Conservation (phyloP, 2,888 invertebrate species). For the Xestia ashworthii region DNA sequence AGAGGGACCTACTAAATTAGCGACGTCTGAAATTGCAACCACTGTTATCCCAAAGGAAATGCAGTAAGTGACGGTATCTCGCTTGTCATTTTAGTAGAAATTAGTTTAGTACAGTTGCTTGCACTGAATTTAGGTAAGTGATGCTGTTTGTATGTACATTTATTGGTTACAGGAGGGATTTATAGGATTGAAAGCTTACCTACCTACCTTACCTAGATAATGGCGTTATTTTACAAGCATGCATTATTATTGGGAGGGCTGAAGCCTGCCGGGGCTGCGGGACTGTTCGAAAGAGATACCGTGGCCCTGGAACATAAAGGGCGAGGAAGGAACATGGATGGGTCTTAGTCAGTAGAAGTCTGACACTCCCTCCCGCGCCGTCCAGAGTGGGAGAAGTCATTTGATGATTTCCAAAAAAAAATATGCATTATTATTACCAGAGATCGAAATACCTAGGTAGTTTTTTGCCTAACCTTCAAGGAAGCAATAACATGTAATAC, state of each 20-base stretch:
- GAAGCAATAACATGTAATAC: neutral
- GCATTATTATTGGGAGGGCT: too few species aligned
- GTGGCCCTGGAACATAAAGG: too few species aligned
- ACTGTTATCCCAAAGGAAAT: constrained; percentile 71
- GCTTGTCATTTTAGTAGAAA: constrained; percentile 62
- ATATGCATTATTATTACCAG: too few species aligned
- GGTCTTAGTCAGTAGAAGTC: too few species aligned
- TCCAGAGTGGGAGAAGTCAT: too few species aligned
- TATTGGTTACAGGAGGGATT: neutral
- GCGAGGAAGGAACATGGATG: too few species aligned
- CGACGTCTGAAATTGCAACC: constrained; percentile 58
- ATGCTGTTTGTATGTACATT: neutral
- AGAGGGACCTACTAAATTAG: constrained; percentile 49
- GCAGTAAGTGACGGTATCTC: constrained; percentile 66
- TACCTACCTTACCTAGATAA: neutral
- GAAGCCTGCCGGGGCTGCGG: too few species aligned
- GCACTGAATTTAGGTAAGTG: constrained; percentile 48
- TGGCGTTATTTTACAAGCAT: neutral
- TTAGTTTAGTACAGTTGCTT: constrained; percentile 42
- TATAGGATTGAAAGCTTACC: neutral
- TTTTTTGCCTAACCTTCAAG: neutral
- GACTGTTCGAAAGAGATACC: too few species aligned
- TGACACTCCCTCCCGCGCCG: too few species aligned
- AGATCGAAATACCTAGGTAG: too few species aligned
- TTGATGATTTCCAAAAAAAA: too few species aligned